Evolutionary conservation across 64 coral and sea anemone genomes (phyloP), one percentile per base, ranked within the genome.

Genomic region (Stichodactyla helianthus): DNA sequence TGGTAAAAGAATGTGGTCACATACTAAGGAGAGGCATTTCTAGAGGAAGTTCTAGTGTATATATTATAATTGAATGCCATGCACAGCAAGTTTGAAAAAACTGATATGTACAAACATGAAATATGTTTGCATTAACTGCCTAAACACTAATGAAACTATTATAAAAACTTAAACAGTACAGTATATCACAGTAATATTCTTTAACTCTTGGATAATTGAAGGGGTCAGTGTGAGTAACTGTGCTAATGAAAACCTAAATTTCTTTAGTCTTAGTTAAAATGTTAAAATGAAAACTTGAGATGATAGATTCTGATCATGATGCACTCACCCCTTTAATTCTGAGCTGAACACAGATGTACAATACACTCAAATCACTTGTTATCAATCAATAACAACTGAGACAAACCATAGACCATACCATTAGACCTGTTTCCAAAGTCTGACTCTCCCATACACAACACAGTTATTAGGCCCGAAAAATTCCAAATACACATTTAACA

Each of bases 151-250:
- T 31, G 8, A 74, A 74, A 74, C 31, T 35, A 74, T 58, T 74
- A 74, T 74, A 74, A 74, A 74, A 74, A 74, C 65, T 74, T 74
- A 74, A 9, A 74, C 26, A 74, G 27, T 74, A 74, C 26, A 74
- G 27, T 74, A 74, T 74, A 13, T 58, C 9, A 58, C 6, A 58
- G 9, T 68, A 68, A 68, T 31, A 35, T 74, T 11, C 26, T 74
- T 74, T 14, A 74, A 74, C 68, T 10, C 68, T 74, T 58, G 4
- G 68, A 11, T 23, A 71, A 74, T 27, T 74, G 68, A 31, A 74
- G 68, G 68, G 68, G 68, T 23, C n/a, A 31, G 68, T 74, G 68
- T 23, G 2, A 31, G 26, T 74, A 25, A 1, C 31, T 9, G 9
- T 58, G 55, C 35, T 44, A 44, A 58, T 31, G 12, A 68, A 68